These are phyloP conservation scores for Siniperca chuatsi DNA, from an alignment of 2,113 vertebrate genomes.

Conservation along the genomic window DNA sequence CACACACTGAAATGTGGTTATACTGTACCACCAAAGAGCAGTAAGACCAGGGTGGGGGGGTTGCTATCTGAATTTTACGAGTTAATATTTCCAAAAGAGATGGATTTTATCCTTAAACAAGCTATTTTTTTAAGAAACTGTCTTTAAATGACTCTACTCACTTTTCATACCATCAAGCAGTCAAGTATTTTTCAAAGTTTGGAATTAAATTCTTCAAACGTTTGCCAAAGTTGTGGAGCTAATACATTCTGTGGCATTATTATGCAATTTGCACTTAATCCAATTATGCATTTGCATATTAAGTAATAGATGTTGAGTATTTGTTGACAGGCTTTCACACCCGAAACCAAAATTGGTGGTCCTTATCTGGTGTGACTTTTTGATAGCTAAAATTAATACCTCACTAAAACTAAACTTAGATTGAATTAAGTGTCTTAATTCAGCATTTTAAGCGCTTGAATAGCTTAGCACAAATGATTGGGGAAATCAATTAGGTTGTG, in stretches of 20 bases:
- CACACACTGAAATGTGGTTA: slow-evolving; percentile 46
- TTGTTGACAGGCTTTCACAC: slow-evolving; percentile 46
- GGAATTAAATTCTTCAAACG: slow-evolving; percentile 34
- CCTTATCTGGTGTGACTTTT: slow-evolving; percentile 30
- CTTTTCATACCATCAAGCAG: slow-evolving; percentile 66
- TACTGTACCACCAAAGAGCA: slow-evolving; percentile 48
- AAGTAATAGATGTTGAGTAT: slow-evolving; percentile 33
- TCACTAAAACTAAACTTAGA: slow-evolving; percentile 20
- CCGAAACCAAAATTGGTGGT: slow-evolving; percentile 27
- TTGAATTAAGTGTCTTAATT: slow-evolving; percentile 38
- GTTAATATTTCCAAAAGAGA: slow-evolving; percentile 52
- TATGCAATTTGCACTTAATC: slow-evolving; percentile 62
- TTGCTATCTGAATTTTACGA: slow-evolving; percentile 43
- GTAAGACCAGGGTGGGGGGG: slow-evolving; percentile 26
- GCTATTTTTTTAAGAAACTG: slow-evolving; percentile 70
- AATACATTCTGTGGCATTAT: slow-evolving; percentile 31
- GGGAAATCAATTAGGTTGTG: slow-evolving; percentile 25
- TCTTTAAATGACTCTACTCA: slow-evolving; percentile 45
- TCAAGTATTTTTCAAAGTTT: slow-evolving; percentile 61
- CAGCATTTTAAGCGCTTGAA: slow-evolving; percentile 48
- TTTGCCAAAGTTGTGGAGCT: slow-evolving; percentile 59
- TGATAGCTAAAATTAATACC: slow-evolving; percentile 47
- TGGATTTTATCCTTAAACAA: slow-evolving; percentile 50
- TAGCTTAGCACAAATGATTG: slow-evolving; percentile 50
- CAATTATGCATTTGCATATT: slow-evolving; percentile 61